Percentiles rank a stretch among this genome's conserved stretches.
Conservation (phyloP, 1,140 invertebrate species). For the Pteromalus puparum region DNA sequence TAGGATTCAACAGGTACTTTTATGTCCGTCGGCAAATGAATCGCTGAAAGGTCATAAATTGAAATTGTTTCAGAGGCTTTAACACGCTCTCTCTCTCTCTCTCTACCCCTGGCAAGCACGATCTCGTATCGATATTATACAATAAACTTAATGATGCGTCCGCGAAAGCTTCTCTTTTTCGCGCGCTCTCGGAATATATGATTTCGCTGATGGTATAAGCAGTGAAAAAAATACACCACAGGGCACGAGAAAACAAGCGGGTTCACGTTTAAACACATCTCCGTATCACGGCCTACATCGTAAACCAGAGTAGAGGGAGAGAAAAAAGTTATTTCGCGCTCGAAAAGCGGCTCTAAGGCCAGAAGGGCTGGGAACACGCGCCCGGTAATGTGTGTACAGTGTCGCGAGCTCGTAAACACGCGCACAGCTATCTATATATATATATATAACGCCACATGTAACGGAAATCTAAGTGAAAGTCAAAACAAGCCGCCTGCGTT, state of each 20-base stretch:
- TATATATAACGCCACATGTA: too few species aligned
- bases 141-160: neutral
- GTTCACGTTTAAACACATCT: too few species aligned
- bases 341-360: neutral
- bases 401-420: slow-evolving; percentile 19
- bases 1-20: slow-evolving; percentile 32
- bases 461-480: slow-evolving; percentile 25
- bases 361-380: too few species aligned
- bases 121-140: neutral
- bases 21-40: neutral
- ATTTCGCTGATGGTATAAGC: neutral
- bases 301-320: neutral
- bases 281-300: neutral
- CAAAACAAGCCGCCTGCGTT: neutral
- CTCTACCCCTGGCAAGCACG: too few species aligned
- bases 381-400: neutral
- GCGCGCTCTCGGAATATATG: neutral
- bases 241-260: too few species aligned
- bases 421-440: neutral
- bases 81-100: neutral
- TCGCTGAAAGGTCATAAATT: neutral
- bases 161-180: neutral
- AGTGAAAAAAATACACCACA: too few species aligned
- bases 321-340: neutral
- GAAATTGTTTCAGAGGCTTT: neutral